These are phyloP conservation scores for Miltochrista miniata DNA, from an alignment of 2,888 invertebrate genomes.

Conservation along the genomic window DNA sequence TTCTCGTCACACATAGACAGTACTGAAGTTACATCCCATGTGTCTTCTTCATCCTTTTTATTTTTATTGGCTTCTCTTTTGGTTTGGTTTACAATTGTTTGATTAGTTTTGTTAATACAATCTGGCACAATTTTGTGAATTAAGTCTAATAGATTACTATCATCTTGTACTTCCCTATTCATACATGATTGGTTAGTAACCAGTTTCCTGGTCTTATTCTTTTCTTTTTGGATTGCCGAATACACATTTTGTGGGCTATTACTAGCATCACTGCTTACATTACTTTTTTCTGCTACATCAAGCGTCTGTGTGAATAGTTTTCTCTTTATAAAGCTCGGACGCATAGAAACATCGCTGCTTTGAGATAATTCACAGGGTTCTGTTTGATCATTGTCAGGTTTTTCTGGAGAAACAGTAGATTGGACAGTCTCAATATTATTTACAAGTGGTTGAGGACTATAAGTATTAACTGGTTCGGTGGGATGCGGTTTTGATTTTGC, in stretches of 20 bases:
- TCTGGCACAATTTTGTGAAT: slow-evolving; percentile 73
- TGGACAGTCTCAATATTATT: slow-evolving; percentile 4
- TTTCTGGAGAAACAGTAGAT: slow-evolving; percentile 16
- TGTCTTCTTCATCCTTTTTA: slow-evolving; percentile 43
- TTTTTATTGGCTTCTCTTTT: slow-evolving; percentile 42
- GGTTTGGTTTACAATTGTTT: slow-evolving; percentile 40
- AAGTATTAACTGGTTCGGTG: slow-evolving; percentile 21
- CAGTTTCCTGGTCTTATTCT: slow-evolving; percentile 65
- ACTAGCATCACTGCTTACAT: slow-evolving; percentile 47
- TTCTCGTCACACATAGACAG: slow-evolving; percentile 56
- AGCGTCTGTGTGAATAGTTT: slow-evolving; percentile 72
- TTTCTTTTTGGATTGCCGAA: slow-evolving; percentile 54
- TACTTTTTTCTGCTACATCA: slow-evolving; percentile 62
- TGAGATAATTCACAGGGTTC: slow-evolving; percentile 22
- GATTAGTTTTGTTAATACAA: slow-evolving; percentile 58
- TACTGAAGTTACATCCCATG: slow-evolving; percentile 63
- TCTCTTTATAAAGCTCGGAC: slow-evolving; percentile 73
- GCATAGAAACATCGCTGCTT: slow-evolving; percentile 56
- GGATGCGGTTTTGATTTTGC: slow-evolving; percentile 46
- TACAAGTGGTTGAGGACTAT: slow-evolving; percentile 1
- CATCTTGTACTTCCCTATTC: slow-evolving; percentile 60
- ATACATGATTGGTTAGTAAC: slow-evolving; percentile 64
- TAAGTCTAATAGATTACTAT: slow-evolving; percentile 63
- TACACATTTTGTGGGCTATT: slow-evolving; percentile 63
- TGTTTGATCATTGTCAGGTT: slow-evolving; percentile 20